Conservation (phyloP, 1,140 invertebrate species). For the Drosophila azteca region DNA sequence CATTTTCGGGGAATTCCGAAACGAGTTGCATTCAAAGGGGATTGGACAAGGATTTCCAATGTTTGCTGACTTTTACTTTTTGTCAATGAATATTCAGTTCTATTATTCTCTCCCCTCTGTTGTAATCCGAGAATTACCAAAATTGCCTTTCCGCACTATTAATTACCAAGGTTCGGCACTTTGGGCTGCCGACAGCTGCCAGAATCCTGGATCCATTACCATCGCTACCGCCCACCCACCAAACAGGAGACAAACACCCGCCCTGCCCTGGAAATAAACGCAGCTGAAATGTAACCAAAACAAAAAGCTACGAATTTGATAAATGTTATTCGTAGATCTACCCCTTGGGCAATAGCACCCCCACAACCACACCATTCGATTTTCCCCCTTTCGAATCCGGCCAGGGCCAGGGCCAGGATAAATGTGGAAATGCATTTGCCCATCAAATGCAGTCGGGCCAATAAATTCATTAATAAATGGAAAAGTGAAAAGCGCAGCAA, state of each 20-base stretch:
- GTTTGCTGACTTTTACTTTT: slow-evolving; percentile 26
- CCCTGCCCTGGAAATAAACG: slow-evolving; percentile 36
- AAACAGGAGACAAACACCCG: slow-evolving; percentile 19
- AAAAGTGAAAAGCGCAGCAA: slow-evolving; percentile 57
- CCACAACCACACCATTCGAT: slow-evolving; percentile 17
- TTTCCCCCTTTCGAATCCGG: slow-evolving; percentile 1
- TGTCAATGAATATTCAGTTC: neutral
- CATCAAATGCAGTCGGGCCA: slow-evolving; percentile 59
- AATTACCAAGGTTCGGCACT: slow-evolving; percentile 47
- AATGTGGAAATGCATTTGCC: slow-evolving; percentile 56
- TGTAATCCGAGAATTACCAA: slow-evolving; percentile 34
- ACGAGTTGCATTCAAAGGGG: slow-evolving; percentile 1
- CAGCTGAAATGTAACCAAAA: slow-evolving; percentile 51
- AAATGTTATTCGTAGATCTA: slow-evolving; percentile 48
- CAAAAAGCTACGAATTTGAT: slow-evolving; percentile 47
- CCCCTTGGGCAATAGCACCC: slow-evolving; percentile 11
- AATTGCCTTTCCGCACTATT: slow-evolving; percentile 44
- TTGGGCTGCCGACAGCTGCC: slow-evolving; percentile 37
- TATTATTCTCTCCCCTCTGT: neutral
- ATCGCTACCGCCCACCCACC: slow-evolving; percentile 2
- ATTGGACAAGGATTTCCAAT: slow-evolving; percentile 20
- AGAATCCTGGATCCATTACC: slow-evolving; percentile 9
- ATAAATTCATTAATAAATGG: slow-evolving; percentile 74
- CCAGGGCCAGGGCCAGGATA: slow-evolving; percentile 36
- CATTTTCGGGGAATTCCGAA: neutral